Evolutionary conservation across 2,888 invertebrate genomes (phyloP).

Genomic region (Eilema griseolum): DNA sequence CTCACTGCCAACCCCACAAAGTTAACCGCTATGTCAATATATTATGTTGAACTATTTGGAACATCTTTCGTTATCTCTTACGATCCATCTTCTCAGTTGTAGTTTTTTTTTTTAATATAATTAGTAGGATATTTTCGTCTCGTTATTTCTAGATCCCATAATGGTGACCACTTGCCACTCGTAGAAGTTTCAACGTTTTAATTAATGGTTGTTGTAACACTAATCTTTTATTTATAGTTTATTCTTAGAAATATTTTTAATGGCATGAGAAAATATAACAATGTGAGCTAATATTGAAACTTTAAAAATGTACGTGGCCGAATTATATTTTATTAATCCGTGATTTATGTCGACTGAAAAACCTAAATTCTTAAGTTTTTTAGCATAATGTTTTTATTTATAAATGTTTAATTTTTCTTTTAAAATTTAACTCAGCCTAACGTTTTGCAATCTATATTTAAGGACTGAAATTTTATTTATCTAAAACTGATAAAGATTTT

Average conservation of each 20-base stretch:
- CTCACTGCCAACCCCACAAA: conserved; percentile 15
- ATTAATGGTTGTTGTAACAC: conserved; percentile 36
- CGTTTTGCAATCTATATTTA: conserved; percentile 33
- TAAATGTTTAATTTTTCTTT: conserved; percentile 40
- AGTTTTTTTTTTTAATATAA: conserved; percentile 1
- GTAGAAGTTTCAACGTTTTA: conserved; percentile 33
- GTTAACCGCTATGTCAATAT: conserved; percentile 5
- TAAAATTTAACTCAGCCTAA: conserved; percentile 40
- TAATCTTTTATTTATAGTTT: conserved; percentile 47
- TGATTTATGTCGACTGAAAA: conserved; percentile 56
- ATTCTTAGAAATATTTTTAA: conserved; percentile 53
- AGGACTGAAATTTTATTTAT: conserved; percentile 50
- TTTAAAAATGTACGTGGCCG: conserved; percentile 49
- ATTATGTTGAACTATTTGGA: background rate
- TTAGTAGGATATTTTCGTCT: conserved; percentile 34
- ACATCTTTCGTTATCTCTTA: background rate
- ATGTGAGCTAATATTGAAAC: conserved; percentile 49
- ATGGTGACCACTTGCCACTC: conserved; percentile 48
- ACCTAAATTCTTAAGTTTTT: conserved; percentile 49
- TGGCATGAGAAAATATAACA: conserved; percentile 53
- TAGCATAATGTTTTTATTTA: conserved; percentile 43
- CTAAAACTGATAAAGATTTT: conserved; percentile 45
- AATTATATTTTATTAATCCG: conserved; percentile 37
- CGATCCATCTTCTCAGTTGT: conserved; percentile 27
- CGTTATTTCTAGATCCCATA: conserved; percentile 40